Base-by-base conservation (phyloP, 2,113 vertebrate genomes). In the Otis tarda region DNA sequence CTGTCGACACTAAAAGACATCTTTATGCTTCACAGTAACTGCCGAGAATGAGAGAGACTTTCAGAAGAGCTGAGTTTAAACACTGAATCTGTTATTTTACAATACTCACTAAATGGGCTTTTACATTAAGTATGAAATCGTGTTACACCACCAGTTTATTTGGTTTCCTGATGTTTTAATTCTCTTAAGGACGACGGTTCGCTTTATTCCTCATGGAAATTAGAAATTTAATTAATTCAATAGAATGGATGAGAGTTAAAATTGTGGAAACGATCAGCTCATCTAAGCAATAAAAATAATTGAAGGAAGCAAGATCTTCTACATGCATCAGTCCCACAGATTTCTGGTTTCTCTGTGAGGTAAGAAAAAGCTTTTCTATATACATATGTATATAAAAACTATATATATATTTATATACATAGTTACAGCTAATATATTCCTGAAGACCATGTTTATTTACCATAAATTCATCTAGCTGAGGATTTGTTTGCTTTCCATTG, bases 241-340 rank as follows among this genome's bases (percentile, higher is more conserved):
- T 6, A 56, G 64, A 92, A 92, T 71, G 43, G 49, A 89, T 35
- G 64, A 41, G 60, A 81, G 75, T 70, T 87, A 19, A 83, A 92
- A 84, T 60, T 75, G 22, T 23, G 87, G 45, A 96, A 94, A 87
- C 31, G 9, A 87, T 93, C 56, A 81, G 50, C 45, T 83, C 77
- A 68, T 65, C 57, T 92, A 71, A 87, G 79, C 45, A 95, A 87
- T 78, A 87, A 87, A 91, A 88, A 60, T 61, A 86, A 90, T 73
- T 86, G 67, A 87, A 88, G 61, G 79, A 85, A 89, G 83, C 21
- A 56, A 90, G 33, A 90, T 43, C 41, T 22, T 71, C 55, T 89
- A 75, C n/a, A 49, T n/a, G 28, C 35, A 83, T 49, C 19, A 52
- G 70, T 71, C 52, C 9, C 64, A 83, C 18, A 23, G 14, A 83